Percentiles rank a stretch among this genome's conserved stretches.
These are phyloP conservation scores for Triplophysa tibetana DNA, from an alignment of 2,113 vertebrate species.

Conservation along the genomic window DNA sequence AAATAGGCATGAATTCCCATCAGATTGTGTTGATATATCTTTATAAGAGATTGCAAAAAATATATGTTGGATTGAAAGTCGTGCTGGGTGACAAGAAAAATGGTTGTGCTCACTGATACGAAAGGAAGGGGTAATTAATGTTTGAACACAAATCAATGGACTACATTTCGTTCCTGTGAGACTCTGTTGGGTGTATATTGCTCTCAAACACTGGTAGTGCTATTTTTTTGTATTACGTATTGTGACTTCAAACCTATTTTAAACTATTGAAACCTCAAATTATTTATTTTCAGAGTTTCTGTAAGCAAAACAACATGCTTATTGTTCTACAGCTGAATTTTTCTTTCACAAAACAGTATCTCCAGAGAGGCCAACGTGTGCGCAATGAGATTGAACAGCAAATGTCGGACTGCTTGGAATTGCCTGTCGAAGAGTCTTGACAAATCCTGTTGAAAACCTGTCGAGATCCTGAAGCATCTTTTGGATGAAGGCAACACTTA, in stretches of 20 bases:
- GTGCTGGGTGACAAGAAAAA: too few relatives aligned
- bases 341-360: background rate
- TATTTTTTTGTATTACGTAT: background rate
- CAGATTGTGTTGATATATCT: too few relatives aligned
- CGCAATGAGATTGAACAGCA: slow-evolving; percentile 14
- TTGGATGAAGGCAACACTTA: slow-evolving; percentile 34
- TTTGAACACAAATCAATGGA: too few relatives aligned
- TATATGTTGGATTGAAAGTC: too few relatives aligned
- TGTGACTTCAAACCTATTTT: too few relatives aligned
- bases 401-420: slow-evolving; percentile 12
- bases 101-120: too few relatives aligned
- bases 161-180: too few relatives aligned
- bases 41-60: too few relatives aligned
- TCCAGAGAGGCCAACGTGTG: background rate
- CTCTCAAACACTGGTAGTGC: too few relatives aligned
- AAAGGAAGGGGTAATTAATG: too few relatives aligned
- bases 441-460: slow-evolving; percentile 35
- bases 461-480: slow-evolving; percentile 16
- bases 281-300: background rate
- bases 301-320: background rate
- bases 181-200: too few relatives aligned
- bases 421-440: slow-evolving; percentile 32
- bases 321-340: background rate
- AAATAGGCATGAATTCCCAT: too few relatives aligned
- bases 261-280: background rate